A percentile compares a stretch with the other conserved stretches of the same genome.
Conservation (phyloP, 2,888 invertebrate genomes). For the Campopleginae sp. region DNA sequence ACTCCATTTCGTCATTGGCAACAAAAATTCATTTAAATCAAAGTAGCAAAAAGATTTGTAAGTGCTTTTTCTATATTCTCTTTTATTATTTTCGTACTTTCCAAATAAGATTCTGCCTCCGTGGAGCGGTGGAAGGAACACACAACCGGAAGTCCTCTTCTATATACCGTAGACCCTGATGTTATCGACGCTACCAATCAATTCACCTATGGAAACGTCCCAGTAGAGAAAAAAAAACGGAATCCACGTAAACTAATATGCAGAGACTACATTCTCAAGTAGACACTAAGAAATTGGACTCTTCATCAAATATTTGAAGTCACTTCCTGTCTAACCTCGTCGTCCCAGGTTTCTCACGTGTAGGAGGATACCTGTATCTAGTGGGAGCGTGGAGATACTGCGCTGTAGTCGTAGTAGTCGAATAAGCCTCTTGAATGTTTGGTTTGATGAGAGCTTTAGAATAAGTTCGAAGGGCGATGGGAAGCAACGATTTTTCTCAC, state of each 20-base stretch:
- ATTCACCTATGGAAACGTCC: constrained; percentile 5
- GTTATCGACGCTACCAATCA: constrained; percentile 21
- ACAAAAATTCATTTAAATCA: background rate
- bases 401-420: background rate
- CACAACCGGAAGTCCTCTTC: constrained; percentile 35
- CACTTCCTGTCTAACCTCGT: constrained; percentile 75
- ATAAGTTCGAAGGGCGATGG: constrained; percentile 37
- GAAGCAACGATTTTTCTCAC: constrained; percentile 42
- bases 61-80: background rate
- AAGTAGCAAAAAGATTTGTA: background rate
- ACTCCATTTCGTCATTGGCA: background rate
- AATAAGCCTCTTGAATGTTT: constrained; percentile 34
- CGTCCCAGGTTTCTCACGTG: constrained; percentile 63
- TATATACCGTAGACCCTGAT: background rate
- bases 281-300: constrained; percentile 63
- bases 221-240: constrained; percentile 62
- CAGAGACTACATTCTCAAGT: constrained; percentile 61
- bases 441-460: constrained; percentile 34
- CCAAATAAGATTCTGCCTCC: background rate
- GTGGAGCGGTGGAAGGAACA: no score
- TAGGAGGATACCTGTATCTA: constrained; percentile 22
- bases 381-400: constrained; percentile 26
- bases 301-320: constrained; percentile 77
- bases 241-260: constrained; percentile 63
- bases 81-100: background rate